Percentiles rank a stretch among this genome's conserved stretches.
Conservation (phyloP, 2,888 invertebrate species). For the Lottia scabra region DNA sequence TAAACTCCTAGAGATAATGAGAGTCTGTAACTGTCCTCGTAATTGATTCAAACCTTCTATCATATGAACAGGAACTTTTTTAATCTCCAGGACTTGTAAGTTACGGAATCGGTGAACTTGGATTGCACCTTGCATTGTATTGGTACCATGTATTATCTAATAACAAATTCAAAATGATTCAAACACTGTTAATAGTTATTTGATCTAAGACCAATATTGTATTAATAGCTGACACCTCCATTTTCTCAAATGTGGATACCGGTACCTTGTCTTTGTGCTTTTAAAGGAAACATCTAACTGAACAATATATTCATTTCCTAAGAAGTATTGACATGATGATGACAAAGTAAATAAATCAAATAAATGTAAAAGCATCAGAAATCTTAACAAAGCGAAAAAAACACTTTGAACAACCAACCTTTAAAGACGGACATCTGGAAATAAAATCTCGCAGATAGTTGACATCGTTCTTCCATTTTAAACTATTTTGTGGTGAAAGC, state of each 20-base stretch:
- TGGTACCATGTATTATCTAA: slow-evolving; percentile 54
- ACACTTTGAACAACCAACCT: slow-evolving; percentile 47
- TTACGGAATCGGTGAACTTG: slow-evolving; percentile 53
- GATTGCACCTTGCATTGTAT: slow-evolving; percentile 55
- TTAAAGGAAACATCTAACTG: no score
- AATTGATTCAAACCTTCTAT: slow-evolving; percentile 59
- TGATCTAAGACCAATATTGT: no score
- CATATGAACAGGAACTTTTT: slow-evolving; percentile 61
- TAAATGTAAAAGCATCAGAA: no score
- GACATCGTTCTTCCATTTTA: slow-evolving; percentile 38
- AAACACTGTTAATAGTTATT: no score
- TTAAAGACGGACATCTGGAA: slow-evolving; percentile 51
- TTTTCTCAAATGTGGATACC: no score
- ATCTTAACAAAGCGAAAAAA: no score
- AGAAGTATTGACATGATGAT: no score
- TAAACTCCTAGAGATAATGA: slow-evolving; percentile 50
- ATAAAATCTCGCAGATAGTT: slow-evolving; percentile 56
- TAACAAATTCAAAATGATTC: slow-evolving; percentile 2
- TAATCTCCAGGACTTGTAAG: slow-evolving; percentile 56
- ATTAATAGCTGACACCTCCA: no score
- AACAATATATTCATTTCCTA: no score
- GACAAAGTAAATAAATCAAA: no score
- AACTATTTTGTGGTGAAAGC: slow-evolving; percentile 18
- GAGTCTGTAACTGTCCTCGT: slow-evolving; percentile 44
- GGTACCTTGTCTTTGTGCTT: no score